phyloP scores from a whole-genome alignment of 2,113 vertebrate genomes.

The Columba janthina region DNA sequence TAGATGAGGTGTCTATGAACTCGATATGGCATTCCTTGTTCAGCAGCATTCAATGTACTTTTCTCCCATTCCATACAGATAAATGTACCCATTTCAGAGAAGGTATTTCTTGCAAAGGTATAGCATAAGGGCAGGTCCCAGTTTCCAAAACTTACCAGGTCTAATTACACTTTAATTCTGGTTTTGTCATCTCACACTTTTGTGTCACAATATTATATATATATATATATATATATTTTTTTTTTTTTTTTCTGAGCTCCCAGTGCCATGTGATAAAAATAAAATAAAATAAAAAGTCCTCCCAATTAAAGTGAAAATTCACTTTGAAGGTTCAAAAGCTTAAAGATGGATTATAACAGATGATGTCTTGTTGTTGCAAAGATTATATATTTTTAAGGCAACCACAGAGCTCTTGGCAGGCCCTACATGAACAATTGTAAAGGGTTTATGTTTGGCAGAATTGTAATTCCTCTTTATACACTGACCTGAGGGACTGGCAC shows the following conservation, averaged over 20 bases:
- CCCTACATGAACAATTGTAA: background rate
- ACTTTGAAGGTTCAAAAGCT: background rate
- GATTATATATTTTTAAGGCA: background rate
- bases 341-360: background rate
- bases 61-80: background rate
- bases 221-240: too few relatives aligned
- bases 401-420: background rate
- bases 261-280: background rate
- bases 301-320: background rate
- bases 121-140: background rate
- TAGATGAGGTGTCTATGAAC: background rate
- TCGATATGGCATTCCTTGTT: background rate
- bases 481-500: background rate
- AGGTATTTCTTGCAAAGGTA: background rate
- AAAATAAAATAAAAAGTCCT: background rate
- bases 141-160: background rate
- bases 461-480: background rate
- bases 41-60: background rate
- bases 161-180: background rate
- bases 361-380: background rate
- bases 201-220: rapidly evolving
- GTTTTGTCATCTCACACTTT: background rate
- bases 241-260: background rate
- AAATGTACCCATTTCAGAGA: background rate
- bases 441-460: background rate